A percentile compares a stretch with the other conserved stretches of the same genome.
These are phyloP conservation scores for Schlechtendalia chinensis DNA, from an alignment of 1,140 invertebrate species.

Conservation along the genomic window DNA sequence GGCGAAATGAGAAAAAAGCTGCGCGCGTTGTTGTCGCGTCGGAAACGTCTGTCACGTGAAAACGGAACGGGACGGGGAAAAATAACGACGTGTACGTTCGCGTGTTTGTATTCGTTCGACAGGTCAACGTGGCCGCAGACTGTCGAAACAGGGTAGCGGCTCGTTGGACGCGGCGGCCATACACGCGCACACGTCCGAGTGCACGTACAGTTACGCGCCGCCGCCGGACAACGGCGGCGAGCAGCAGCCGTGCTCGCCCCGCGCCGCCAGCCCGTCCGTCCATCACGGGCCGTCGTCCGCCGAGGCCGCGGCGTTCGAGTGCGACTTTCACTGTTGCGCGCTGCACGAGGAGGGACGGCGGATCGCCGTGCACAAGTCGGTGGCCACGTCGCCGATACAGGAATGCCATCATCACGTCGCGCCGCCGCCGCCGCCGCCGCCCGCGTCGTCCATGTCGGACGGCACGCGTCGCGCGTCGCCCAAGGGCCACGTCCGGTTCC, in stretches of 20 bases:
- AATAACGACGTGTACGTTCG: too few relatives aligned
- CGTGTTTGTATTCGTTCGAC: background rate
- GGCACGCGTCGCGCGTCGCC: constrained; percentile 37
- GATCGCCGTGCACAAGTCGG: constrained; percentile 85
- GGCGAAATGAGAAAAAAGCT: too few relatives aligned
- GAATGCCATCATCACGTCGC: constrained; percentile 71
- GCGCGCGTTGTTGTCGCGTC: too few relatives aligned
- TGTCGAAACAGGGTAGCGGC: constrained; percentile 66
- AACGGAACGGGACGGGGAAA: too few relatives aligned
- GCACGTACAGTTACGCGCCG: background rate
- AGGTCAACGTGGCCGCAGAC: constrained; percentile 56
- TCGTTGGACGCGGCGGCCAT: constrained; percentile 73
- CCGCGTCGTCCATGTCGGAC: constrained; percentile 62
- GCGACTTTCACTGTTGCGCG: constrained; percentile 92
- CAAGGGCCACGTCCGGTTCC: constrained; percentile 70
- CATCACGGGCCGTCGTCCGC: constrained; percentile 57
- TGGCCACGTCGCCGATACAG: constrained; percentile 87
- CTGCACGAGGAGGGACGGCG: constrained; percentile 86
- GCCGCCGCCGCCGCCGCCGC: constrained; percentile 60
- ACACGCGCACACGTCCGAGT: constrained; percentile 45
- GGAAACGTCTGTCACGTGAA: too few relatives aligned
- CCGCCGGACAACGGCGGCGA: background rate
- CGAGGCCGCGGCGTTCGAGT: constrained; percentile 74
- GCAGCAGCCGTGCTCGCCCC: background rate
- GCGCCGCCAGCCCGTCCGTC: constrained; percentile 54